Conservation (phyloP, 2,797 vertebrate genomes). For the Dicrostonyx torquatus region DNA sequence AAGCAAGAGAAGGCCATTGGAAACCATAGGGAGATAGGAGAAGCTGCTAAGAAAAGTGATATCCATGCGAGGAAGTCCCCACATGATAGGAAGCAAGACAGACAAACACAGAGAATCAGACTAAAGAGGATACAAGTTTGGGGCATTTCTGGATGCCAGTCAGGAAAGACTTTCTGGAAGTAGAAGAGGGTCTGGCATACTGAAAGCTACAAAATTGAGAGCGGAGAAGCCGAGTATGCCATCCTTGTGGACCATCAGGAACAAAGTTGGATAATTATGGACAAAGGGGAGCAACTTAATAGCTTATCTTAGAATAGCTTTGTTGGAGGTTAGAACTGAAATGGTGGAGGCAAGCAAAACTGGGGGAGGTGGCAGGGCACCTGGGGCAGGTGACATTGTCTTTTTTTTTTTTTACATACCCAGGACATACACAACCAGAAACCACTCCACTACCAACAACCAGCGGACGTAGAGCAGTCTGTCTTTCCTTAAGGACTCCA, state of each 20-base stretch:
- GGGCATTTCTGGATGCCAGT: background rate
- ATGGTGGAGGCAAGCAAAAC: background rate
- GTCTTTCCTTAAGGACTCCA: background rate
- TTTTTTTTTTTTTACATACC: slow-evolving; percentile 52
- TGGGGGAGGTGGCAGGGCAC: background rate
- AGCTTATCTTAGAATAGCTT: slow-evolving; percentile 13
- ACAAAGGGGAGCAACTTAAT: background rate
- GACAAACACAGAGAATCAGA: background rate
- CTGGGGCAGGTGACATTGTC: background rate
- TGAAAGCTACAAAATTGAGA: background rate
- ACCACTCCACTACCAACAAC: background rate
- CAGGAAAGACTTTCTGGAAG: slow-evolving; percentile 27
- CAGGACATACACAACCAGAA: background rate
- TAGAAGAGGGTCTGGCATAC: background rate
- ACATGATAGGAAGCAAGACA: slow-evolving; percentile 9
- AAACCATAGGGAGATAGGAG: background rate
- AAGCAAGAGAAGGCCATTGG: slow-evolving; percentile 19
- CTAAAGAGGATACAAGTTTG: background rate
- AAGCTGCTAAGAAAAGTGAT: slow-evolving; percentile 12
- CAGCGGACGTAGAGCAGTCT: slow-evolving; percentile 19
- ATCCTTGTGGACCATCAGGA: background rate
- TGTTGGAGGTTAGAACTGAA: slow-evolving; percentile 18
- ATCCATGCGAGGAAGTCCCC: background rate
- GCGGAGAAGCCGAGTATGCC: background rate
- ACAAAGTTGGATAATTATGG: background rate